These are phyloP conservation scores for Nothocercus julius DNA, from an alignment of 2,113 vertebrate species.

Conservation along the genomic window DNA sequence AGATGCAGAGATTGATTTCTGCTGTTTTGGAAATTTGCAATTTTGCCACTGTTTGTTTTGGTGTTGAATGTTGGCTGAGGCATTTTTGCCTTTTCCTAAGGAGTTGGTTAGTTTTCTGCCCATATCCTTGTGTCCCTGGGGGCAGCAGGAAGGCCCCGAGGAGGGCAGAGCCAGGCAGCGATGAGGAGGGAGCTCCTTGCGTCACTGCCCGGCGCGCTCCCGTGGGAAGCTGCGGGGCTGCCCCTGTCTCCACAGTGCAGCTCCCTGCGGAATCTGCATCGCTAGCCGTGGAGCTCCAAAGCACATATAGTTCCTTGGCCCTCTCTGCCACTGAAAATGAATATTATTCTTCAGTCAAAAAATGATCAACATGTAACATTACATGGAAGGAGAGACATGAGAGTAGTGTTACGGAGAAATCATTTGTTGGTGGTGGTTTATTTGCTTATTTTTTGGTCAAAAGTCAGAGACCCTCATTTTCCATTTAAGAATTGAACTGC, in stretches of 20 bases:
- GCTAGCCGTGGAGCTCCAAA: background rate
- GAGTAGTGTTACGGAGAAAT: background rate
- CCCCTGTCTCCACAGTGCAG: background rate
- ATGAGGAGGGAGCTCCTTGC: background rate
- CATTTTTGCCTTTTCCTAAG: background rate
- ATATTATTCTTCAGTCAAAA: background rate
- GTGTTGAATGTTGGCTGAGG: rapidly evolving
- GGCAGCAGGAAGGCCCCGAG: background rate
- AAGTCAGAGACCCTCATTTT: background rate
- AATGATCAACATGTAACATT: background rate
- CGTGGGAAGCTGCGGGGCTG: background rate
- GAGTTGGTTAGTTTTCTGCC: too few relatives aligned
- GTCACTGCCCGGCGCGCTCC: background rate
- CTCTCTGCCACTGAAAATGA: background rate
- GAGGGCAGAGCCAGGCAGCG: background rate
- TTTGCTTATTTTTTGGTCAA: background rate
- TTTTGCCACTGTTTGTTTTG: rapidly evolving
- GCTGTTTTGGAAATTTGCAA: rapidly evolving
- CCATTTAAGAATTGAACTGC: rapidly evolving
- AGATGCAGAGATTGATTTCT: rapidly evolving
- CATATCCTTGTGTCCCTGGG: too few relatives aligned
- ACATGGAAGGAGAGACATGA: background rate
- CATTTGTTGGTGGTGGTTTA: background rate
- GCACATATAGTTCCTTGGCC: background rate
- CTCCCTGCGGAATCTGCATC: background rate